Base-by-base conservation (phyloP, 2,113 vertebrate genomes). In the Alaudala cheleensis region DNA sequence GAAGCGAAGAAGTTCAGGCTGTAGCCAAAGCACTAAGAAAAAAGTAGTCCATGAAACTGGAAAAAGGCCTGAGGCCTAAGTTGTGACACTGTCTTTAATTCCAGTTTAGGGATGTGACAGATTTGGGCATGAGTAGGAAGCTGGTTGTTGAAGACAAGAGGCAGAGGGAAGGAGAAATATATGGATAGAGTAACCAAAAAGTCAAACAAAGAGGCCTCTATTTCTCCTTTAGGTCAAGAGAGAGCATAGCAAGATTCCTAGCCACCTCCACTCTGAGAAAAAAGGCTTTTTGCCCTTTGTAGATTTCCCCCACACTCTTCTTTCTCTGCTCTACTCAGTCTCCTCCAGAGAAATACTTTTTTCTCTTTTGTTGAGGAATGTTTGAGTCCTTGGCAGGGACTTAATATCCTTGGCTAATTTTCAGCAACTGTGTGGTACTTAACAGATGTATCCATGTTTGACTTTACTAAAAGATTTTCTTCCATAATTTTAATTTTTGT, bases 121-220 rank as follows among this genome's bases (percentile, higher is more conserved):
- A 58, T 76, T n/a, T 79, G 29, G 24, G 9, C 53, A 57, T 5
- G 6, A 64, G 5, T 31, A 40, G 23, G 16, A 76, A 71, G 18
- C 26, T 53, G 25, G 14, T 57, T 76, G 7, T 85, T 86, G 26
- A 73, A 39, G 45, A 44, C 9, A 18, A 56, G 12, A 8, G 2
- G 14, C 6, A 31, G 37, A 47, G 7, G 21, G 28, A 84, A 66
- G 12, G 12, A 26, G 21, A 42, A 54, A 73, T n/a, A 11, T 1
- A 57, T 3, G 1, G 12, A 12, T 4, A 33, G 22, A 45, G 3
- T 44, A 37, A 92, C 22, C 42, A 73, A 73, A 72, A 91, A 90
- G 14, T 40, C 0, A 5, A 3, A 14, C 1, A 0, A 37, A 77
- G 54, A 37, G 20, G 13, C 13, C 3, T 11, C 11, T 44, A 6